Evolutionary conservation across 2,113 vertebrate species (phyloP), one percentile per base, ranked within the genome.

Genomic region (Ammodytes dubius): DNA sequence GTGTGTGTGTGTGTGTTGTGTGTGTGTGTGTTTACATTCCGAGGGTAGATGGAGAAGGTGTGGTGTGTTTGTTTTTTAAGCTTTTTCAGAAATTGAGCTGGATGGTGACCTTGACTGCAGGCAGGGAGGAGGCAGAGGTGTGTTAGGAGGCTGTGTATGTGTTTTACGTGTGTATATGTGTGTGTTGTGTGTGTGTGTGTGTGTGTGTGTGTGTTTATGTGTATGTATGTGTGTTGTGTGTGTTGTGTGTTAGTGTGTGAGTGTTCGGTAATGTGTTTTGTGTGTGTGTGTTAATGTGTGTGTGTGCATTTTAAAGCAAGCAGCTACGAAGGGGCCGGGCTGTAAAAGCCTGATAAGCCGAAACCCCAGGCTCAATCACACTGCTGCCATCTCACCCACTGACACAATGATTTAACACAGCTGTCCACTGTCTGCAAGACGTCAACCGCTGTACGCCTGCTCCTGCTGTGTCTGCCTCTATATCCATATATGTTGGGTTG

Each of bases 291-390:
- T n/a, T n/a, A n/a, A n/a, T 58, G 53, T 45, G 39, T 66, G 12
- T 67, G 66, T 65, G 54, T 52, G 56, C 4, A 17, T 83, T 64
- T 68, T 56, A 52, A 76, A 76, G 75, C 12, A 9, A 61, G 68
- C 12, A 7, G 35, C 19, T 14, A 52, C 60, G 63, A 71, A 67
- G 76, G 68, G 75, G 46, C 73, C 15, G 13, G 39, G 76, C 88
- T 92, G 84, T 74, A 64, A 74, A 72, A 81, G 74, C 57, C 63
- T 81, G 91, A 92, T 92, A 91, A 92, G 88, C 81, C 14, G 7
- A 88, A 27, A 79, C 74, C 80, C 17, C 79, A 69, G 64, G 56
- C 27, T 61, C 63, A 72, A 82, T 91, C 86, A 57, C 77, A 54
- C 69, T 70, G 19, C 75, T 81, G 86, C 81, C 76, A 82, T 91